Conservation (phyloP, 2,888 invertebrate species). For the Polylopha cassiicola region DNA sequence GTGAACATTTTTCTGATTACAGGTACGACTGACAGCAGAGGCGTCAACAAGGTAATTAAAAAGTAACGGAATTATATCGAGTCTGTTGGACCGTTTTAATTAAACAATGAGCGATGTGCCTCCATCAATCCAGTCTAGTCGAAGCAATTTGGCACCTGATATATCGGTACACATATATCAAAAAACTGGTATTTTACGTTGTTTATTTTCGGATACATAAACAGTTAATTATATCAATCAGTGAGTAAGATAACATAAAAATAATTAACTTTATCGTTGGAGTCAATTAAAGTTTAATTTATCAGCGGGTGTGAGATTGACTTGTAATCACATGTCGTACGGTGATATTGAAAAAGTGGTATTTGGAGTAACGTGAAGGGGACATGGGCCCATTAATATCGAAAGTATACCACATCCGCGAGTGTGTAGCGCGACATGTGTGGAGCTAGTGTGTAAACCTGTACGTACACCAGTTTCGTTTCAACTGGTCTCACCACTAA, state of each 20-base stretch:
- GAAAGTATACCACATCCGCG: conserved; percentile 73
- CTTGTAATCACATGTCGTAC: conserved; percentile 6
- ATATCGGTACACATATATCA: too few relatives aligned
- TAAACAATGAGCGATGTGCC: conserved; percentile 28
- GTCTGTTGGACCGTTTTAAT: conserved; percentile 30
- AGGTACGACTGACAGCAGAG: conserved; percentile 40
- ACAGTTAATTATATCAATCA: background rate
- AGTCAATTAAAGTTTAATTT: background rate
- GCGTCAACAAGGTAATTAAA: conserved; percentile 52
- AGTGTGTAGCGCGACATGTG: conserved; percentile 52
- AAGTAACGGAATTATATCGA: conserved; percentile 31
- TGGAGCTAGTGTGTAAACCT: conserved; percentile 58
- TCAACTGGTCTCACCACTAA: conserved; percentile 57
- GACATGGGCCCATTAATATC: conserved; percentile 61
- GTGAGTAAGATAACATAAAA: too few relatives aligned
- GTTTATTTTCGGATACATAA: too few relatives aligned
- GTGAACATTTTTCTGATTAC: conserved; percentile 39
- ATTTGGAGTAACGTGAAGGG: conserved; percentile 42
- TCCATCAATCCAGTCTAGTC: conserved; percentile 21
- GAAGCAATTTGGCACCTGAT: conserved; percentile 14
- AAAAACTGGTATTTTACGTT: too few relatives aligned
- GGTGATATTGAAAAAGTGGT: conserved; percentile 11
- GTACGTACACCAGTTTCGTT: conserved; percentile 60
- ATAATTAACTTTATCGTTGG: too few relatives aligned
- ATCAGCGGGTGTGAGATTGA: background rate